Evolutionary conservation across 92 coral and sea anemone genomes (phyloP).

Genomic region (Isaurus tuberculatus): DNA sequence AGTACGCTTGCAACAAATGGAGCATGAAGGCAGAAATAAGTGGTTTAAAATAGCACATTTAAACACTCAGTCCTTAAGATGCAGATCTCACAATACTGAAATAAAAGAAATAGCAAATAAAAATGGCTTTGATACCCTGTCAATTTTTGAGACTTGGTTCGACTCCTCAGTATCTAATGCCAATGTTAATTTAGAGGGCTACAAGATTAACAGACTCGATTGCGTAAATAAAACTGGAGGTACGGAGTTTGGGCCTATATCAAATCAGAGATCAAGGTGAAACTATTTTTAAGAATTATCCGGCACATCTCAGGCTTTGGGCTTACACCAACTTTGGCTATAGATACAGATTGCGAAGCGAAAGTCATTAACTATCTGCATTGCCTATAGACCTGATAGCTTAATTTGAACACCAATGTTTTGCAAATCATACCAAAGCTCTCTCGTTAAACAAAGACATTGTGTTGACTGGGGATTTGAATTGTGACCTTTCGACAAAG

Average conservation of each 20-base stretch:
- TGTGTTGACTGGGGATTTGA: not conserved
- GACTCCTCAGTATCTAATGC: not conserved
- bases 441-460: not conserved
- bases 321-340: slow-evolving; percentile 6
- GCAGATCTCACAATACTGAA: not conserved
- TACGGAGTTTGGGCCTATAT: not conserved
- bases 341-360: not conserved
- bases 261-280: not conserved
- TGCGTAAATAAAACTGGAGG: not conserved
- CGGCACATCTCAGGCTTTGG: not conserved
- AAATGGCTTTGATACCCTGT: not conserved
- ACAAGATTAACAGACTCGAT: not conserved
- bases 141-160: slow-evolving; percentile 8
- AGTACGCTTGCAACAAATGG: not conserved
- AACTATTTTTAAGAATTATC: not conserved
- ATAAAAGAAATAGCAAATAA: not conserved
- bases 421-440: not conserved
- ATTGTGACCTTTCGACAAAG: slow-evolving; percentile 2
- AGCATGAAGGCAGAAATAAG: slow-evolving; percentile 4
- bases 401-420: not conserved
- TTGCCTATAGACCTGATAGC: slow-evolving; percentile 16
- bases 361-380: not conserved
- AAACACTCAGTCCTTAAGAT: not conserved
- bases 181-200: not conserved
- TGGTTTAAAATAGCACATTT: not conserved